Base-by-base conservation (phyloP, 1,140 invertebrate genomes). In the Camponotus floridanus region DNA sequence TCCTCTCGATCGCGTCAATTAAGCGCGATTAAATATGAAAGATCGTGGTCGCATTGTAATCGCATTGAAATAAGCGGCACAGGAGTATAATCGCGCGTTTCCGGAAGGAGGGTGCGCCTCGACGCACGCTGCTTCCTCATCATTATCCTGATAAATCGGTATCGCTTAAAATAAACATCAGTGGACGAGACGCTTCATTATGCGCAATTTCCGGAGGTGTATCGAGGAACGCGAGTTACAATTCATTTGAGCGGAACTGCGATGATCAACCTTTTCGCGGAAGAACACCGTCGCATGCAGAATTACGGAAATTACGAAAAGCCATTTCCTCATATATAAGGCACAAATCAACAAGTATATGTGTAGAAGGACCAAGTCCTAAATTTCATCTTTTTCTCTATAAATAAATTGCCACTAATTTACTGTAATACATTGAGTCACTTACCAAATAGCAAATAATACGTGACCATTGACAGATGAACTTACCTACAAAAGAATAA, bases 121-220 rank as follows among this genome's bases (percentile, higher is more conserved):
- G 36, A 39, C 48, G 48, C 15, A 18, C 45, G 21, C 9, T 18
- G 73, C 33, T 84, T 76, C 70, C 80, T 84, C 62, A 26, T 84
- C 80, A 64, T 84, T 84, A 84, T n/a, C 39, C 26, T 76, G 80
- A 78, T 65, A 78, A 76, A 78, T 85, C 57, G 57, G 73, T 39
- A 76, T 65, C 73, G 74, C 73, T 85, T 78, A 85, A 62, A 78
- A 78, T 78, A 85, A 67, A 85, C 33, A 85, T 85, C 81, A 61
- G 42, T 65, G 39, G 61, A 65, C 42, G 68, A 64, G 36, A 13
- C 55, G 36, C 61, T 78, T 78, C 73, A 85, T 85, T 78, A 65
- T 78, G 48, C 21, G 33, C 33, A 21, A 85, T 85, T 85, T 85
- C 81, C 81, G 81, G 64, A 0, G 15, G 26, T 13, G 26, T 78